Evolutionary conservation across 2,888 invertebrate genomes (phyloP).

Genomic region (Chymomyza fuscimana): DNA sequence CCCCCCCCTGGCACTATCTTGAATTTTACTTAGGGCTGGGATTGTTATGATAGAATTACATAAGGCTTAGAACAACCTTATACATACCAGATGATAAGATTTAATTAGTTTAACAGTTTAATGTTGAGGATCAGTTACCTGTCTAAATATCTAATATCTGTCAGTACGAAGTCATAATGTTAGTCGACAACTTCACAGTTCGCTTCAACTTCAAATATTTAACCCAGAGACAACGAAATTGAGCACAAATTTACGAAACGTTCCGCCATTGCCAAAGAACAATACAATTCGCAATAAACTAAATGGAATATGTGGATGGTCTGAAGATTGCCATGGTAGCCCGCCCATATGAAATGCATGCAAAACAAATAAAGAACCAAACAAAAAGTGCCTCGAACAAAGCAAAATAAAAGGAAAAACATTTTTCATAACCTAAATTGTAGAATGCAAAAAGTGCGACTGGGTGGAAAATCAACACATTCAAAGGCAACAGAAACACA

Average conservation of each 20-base stretch:
- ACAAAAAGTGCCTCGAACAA: constrained; percentile 23
- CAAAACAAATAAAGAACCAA: constrained; percentile 24
- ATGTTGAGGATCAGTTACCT: too few relatives aligned
- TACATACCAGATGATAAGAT: too few relatives aligned
- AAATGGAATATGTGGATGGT: background rate
- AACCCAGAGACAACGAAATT: background rate
- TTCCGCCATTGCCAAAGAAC: constrained; percentile 51
- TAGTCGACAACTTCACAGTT: background rate
- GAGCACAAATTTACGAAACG: constrained; percentile 30
- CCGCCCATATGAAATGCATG: constrained; percentile 57
- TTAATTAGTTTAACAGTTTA: too few relatives aligned
- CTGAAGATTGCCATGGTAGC: background rate
- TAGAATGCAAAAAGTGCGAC: constrained; percentile 48
- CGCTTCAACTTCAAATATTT: background rate
- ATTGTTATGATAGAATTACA: too few relatives aligned
- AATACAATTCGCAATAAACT: constrained; percentile 71
- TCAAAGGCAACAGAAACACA: constrained; percentile 29
- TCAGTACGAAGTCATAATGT: too few relatives aligned
- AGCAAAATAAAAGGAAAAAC: constrained; percentile 28
- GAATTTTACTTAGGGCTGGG: too few relatives aligned
- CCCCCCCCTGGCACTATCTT: too few relatives aligned
- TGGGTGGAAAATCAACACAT: constrained; percentile 58
- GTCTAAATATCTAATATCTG: too few relatives aligned
- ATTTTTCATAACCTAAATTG: constrained; percentile 66
- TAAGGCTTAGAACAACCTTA: too few relatives aligned